Base-by-base conservation (phyloP, 1,140 invertebrate genomes). In the Aphaenogaster floridana region DNA sequence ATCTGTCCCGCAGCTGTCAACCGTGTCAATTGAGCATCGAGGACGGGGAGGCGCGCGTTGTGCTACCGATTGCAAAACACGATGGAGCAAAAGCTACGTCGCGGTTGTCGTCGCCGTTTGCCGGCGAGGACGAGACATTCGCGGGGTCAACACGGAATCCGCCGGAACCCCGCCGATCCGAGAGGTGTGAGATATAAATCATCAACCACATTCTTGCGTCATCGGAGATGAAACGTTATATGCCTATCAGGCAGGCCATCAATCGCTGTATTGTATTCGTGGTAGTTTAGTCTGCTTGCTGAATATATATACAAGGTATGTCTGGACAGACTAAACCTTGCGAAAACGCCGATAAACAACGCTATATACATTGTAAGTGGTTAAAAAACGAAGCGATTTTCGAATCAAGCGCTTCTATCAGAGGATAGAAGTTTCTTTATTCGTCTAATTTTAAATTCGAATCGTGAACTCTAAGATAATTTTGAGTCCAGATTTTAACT, bases 1-100 rank as follows among this genome's bases (percentile, higher is more conserved):
- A 86, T 69, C 84, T 86, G 76, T 80, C 69, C 28, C 63, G 21
- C 84, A 79, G 76, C 74, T 80, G 84, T 86, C 64, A 86, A 68
- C 28, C 39, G 84, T 39, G 84, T 39, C 39, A 79, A 68, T 86
- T 84, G 72, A 76, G 45, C 69, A 76, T 76, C 34, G 80, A 74
- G 68, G 42, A 69, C 50, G 84, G 48, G 36, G 17, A 63, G 71
- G 39, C 48, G 57, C 48, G 57, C 39, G 68, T 76, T 28, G 50
- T 28, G 57, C 39, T 34, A 39, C 28, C 54, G 54, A 84, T 84
- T 76, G 69, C 69, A 76, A 76, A 84, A 84, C 13, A 34, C 42
- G 69, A 74, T 2, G 52, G 42, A 61, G 66, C 68, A 21, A 36
- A 17, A 45, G 45, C 34, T 45, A 21, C 34, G 39, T 36, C 13